Conservation (phyloP, 2,888 invertebrate genomes). For the Philereme transversata region DNA sequence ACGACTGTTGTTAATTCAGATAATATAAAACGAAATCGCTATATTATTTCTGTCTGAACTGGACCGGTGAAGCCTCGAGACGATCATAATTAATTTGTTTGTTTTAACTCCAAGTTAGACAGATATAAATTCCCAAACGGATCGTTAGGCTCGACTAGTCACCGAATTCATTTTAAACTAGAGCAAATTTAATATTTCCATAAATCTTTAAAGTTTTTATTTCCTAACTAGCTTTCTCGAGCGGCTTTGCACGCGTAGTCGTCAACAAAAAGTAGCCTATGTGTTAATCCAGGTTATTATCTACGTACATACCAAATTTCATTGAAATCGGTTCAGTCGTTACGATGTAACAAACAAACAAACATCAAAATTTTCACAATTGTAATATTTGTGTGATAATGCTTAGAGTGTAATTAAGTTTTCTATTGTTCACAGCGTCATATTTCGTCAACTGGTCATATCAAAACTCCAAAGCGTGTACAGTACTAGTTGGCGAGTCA, state of each 20-base stretch:
- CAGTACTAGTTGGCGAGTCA: conserved; percentile 92
- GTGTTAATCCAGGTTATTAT: no score
- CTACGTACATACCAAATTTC: no score
- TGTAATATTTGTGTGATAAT: no score
- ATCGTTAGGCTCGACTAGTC: conserved; percentile 30
- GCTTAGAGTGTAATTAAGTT: background rate
- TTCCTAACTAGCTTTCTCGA: background rate
- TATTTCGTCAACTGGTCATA: conserved; percentile 94
- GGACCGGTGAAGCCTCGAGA: conserved; percentile 26
- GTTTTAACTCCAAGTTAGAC: conserved; percentile 32
- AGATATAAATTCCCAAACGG: conserved; percentile 34
- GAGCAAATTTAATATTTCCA: conserved; percentile 26
- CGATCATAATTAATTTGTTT: conserved; percentile 37
- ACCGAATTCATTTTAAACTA: conserved; percentile 21
- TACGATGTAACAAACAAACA: no score
- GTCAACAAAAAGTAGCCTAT: no score
- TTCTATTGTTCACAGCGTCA: conserved; percentile 84
- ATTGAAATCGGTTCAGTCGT: no score
- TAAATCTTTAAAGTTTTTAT: conserved; percentile 10
- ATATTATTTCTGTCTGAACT: conserved; percentile 29
- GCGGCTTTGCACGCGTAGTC: no score
- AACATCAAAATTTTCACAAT: no score
- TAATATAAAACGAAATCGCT: conserved; percentile 24
- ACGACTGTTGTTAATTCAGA: conserved; percentile 23
- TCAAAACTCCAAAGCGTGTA: conserved; percentile 92